Conservation (phyloP, 2,888 invertebrate genomes). For the Archips crataeganus region DNA sequence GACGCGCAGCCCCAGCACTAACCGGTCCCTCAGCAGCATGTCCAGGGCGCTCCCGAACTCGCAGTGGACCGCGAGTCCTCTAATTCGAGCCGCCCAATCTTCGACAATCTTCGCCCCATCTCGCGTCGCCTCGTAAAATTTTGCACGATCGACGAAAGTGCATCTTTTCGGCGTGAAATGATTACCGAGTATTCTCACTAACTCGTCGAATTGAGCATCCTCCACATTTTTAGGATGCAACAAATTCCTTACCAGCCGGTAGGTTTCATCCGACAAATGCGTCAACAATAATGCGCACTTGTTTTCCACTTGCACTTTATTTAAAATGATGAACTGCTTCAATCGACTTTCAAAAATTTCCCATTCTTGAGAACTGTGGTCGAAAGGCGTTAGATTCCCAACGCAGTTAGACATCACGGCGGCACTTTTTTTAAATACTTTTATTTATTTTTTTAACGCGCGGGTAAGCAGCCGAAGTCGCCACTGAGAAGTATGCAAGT, state of each 20-base stretch:
- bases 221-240: constrained; percentile 26
- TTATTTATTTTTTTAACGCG: no score
- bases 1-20: constrained; percentile 36
- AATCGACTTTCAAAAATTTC: no score
- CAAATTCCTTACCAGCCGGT: not conserved
- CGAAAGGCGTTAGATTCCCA: no score
- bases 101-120: constrained; percentile 4
- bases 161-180: constrained; percentile 39
- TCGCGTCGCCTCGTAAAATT: constrained; percentile 21
- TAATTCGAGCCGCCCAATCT: constrained; percentile 34
- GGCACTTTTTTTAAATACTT: no score
- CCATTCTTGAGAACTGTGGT: no score
- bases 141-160: constrained; percentile 20
- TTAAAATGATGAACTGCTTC: no score
- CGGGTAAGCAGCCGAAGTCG: no score
- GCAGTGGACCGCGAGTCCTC: constrained; percentile 37
- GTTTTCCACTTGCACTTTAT: no score
- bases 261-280: not conserved
- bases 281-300: no score
- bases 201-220: constrained; percentile 6
- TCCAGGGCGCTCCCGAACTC: constrained; percentile 33
- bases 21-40: constrained; percentile 28
- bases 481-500: no score
- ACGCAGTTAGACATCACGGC: no score
- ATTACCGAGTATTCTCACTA: constrained; percentile 19